Percentiles rank a stretch among this genome's conserved stretches.
These are phyloP conservation scores for Myotis planiceps DNA, from an alignment of 2,797 vertebrate species.

Conservation along the genomic window DNA sequence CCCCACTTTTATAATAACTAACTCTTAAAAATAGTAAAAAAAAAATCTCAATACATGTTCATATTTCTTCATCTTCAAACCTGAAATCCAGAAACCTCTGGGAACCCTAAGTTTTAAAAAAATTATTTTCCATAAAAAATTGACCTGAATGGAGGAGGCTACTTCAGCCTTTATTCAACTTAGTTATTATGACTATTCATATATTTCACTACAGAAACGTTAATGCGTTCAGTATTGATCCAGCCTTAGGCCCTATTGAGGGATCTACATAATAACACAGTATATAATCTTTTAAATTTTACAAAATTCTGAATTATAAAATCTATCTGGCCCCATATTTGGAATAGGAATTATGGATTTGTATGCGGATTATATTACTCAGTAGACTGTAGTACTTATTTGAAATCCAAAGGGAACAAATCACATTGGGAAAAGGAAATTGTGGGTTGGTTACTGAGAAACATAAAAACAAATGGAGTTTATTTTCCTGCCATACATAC, in stretches of 20 bases:
- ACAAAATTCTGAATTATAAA: slow-evolving; percentile 44
- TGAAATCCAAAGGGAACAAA: neutral
- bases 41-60: neutral
- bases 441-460: neutral
- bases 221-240: neutral
- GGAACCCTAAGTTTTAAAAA: neutral
- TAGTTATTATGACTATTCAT: slow-evolving; percentile 44
- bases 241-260: neutral
- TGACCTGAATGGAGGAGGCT: neutral
- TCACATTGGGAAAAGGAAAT: neutral
- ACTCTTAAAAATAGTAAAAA: neutral
- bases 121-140: slow-evolving; percentile 7
- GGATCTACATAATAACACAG: neutral
- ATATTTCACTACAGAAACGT: slow-evolving; percentile 28
- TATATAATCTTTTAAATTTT: neutral
- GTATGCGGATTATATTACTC: neutral
- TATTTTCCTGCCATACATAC: neutral
- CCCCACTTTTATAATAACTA: neutral
- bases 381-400: neutral
- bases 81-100: slow-evolving; percentile 7
- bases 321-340: neutral
- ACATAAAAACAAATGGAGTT: neutral
- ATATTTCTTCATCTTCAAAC: neutral
- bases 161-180: neutral
- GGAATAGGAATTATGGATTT: neutral